Conservation (phyloP, 1,140 invertebrate species). For the Philotrypesis tridentata region DNA sequence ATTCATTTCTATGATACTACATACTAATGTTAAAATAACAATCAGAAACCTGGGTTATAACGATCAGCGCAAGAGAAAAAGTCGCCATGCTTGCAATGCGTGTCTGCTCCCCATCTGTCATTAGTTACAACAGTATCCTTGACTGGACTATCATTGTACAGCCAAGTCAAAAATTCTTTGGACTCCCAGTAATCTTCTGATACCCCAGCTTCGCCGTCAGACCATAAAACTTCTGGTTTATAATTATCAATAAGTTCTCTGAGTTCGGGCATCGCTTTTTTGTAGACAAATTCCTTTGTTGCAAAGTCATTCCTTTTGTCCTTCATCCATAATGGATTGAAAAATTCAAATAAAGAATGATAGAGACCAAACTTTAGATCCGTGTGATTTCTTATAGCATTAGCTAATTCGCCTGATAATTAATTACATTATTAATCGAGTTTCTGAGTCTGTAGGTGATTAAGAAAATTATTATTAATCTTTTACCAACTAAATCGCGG, state of each 20-base stretch:
- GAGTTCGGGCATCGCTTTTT: conserved; percentile 84
- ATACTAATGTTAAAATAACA: neutral
- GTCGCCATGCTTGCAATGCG: conserved; percentile 89
- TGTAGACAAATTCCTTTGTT: conserved; percentile 79
- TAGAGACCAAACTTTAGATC: conserved; percentile 87
- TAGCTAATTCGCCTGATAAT: conserved; percentile 78
- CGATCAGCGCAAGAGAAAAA: conserved; percentile 88
- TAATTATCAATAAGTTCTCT: conserved; percentile 84
- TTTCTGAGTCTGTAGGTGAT: neutral
- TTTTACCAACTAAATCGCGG: conserved; percentile 82
- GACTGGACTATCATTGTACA: conserved; percentile 95
- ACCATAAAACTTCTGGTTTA: conserved; percentile 92
- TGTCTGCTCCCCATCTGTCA: conserved; percentile 85
- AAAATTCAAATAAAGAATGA: conserved; percentile 94
- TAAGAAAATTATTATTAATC: neutral
- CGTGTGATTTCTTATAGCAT: conserved; percentile 78
- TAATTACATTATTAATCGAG: too few species aligned
- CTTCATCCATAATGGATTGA: conserved; percentile 85
- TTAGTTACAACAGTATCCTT: conserved; percentile 90
- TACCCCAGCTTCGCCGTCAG: conserved; percentile 92
- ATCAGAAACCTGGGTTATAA: conserved; percentile 84
- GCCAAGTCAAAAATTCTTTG: conserved; percentile 88
- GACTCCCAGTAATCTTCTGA: conserved; percentile 86
- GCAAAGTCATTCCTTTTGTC: conserved; percentile 82
- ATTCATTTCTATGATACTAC: too few species aligned